Percentiles rank a stretch among this genome's conserved stretches.
Conservation (phyloP, 1,140 invertebrate species). For the Aphidius gifuensis region DNA sequence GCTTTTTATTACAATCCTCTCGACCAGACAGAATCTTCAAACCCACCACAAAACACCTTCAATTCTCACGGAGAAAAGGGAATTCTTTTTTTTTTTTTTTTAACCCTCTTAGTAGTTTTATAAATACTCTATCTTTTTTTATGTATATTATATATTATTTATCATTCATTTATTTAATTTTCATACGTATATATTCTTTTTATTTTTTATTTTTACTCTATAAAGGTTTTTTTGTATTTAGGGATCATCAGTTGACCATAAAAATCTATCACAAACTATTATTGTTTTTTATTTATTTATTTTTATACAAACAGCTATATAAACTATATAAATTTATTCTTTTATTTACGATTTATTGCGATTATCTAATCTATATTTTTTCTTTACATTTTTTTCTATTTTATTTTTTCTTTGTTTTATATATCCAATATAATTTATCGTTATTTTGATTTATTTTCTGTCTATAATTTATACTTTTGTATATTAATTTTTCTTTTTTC, state of each 20-base stretch:
- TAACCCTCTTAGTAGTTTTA: too few species aligned
- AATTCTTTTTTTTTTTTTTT: too few species aligned
- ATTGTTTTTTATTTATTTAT: not conserved
- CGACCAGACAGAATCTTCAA: too few species aligned
- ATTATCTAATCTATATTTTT: too few species aligned
- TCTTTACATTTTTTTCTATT: too few species aligned
- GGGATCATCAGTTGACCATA: not conserved
- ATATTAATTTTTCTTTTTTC: not conserved
- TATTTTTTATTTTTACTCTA: not conserved
- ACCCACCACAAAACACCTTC: too few species aligned
- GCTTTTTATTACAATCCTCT: too few species aligned
- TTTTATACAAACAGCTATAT: slow-evolving; percentile 3
- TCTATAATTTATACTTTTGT: slow-evolving; percentile 4
- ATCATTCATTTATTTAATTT: slow-evolving; percentile 1
- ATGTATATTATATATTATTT: not conserved
- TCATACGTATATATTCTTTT: too few species aligned
- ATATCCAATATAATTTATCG: slow-evolving; percentile 7
- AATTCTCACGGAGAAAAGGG: too few species aligned
- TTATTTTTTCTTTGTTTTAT: not conserved
- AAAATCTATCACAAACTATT: slow-evolving; percentile 6
- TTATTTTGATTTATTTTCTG: not conserved
- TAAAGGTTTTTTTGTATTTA: too few species aligned
- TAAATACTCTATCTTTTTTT: not conserved
- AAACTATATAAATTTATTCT: not conserved
- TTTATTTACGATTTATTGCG: not conserved